Conservation (phyloP, 2,888 invertebrate genomes). For the Megaustenia siamemsis region DNA sequence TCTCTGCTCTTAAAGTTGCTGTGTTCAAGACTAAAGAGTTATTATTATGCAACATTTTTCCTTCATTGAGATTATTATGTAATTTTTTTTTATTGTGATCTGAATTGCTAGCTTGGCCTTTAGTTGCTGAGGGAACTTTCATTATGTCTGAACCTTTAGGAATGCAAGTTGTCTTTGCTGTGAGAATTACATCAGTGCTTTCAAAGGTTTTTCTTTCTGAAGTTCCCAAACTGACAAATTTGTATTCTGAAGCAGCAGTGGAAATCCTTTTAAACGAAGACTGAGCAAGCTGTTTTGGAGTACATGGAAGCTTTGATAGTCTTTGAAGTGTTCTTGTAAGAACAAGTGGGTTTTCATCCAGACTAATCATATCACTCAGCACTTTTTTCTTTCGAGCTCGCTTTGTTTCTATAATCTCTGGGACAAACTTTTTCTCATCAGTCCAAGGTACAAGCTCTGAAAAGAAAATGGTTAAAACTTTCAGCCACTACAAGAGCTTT, state of each 20-base stretch:
- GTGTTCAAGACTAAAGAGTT: not conserved
- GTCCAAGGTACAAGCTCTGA: conserved; percentile 53
- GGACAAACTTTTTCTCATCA: conserved; percentile 54
- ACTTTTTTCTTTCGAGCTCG: conserved; percentile 56
- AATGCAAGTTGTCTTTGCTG: conserved; percentile 1
- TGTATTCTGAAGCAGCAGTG: not conserved
- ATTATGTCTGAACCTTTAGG: not conserved
- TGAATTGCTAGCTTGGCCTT: not conserved
- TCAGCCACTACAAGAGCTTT: too few species aligned
- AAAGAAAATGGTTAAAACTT: too few species aligned
- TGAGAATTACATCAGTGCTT: not conserved
- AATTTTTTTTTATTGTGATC: not conserved
- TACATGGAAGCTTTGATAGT: conserved; percentile 34
- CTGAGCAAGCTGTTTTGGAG: conserved; percentile 36
- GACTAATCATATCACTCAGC: conserved; percentile 55
- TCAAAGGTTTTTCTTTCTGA: not conserved
- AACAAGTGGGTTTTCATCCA: conserved; percentile 53
- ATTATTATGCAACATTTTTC: not conserved
- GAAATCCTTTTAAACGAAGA: not conserved
- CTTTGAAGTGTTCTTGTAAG: conserved; percentile 42
- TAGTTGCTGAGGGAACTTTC: not conserved
- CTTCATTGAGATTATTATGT: not conserved
- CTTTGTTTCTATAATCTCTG: conserved; percentile 55
- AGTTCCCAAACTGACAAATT: not conserved
- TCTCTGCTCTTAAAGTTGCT: not conserved